These are phyloP conservation scores for Campoplex capitator DNA, from an alignment of 2,888 invertebrate genomes.

Conservation along the genomic window DNA sequence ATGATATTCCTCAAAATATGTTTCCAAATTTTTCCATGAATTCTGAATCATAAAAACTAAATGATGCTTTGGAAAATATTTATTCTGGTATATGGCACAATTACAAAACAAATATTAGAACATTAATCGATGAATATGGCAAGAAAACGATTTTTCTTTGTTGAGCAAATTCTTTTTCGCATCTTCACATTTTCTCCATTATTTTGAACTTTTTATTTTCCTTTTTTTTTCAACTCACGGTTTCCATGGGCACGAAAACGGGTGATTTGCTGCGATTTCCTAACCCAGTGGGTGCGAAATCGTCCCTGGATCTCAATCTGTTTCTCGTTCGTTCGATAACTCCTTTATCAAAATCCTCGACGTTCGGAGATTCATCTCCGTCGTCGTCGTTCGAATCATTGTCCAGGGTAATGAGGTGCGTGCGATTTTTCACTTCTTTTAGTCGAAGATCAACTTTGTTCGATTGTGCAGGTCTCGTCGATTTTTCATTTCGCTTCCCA, in stretches of 20 bases:
- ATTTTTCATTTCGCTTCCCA: constrained; percentile 72
- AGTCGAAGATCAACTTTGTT: constrained; percentile 78
- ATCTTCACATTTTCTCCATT: background rate
- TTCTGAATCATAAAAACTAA: too few relatives aligned
- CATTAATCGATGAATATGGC: too few relatives aligned
- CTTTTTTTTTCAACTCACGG: constrained; percentile 83
- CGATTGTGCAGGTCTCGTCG: constrained; percentile 12
- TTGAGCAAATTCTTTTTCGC: too few relatives aligned
- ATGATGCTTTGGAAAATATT: too few relatives aligned
- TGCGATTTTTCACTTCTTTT: constrained; percentile 75
- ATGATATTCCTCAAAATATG: too few relatives aligned
- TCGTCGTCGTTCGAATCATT: constrained; percentile 69
- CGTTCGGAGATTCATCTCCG: constrained; percentile 51
- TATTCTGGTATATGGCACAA: too few relatives aligned
- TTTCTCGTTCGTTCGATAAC: constrained; percentile 50
- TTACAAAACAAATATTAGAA: too few relatives aligned
- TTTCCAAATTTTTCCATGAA: too few relatives aligned
- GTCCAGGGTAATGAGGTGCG: constrained; percentile 71
- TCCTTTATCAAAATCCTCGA: constrained; percentile 37
- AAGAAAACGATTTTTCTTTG: too few relatives aligned
- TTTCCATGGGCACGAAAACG: constrained; percentile 89
- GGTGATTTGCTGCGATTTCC: constrained; percentile 70
- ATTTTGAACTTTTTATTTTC: background rate
- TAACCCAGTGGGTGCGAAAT: constrained; percentile 43
- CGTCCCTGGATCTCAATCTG: constrained; percentile 51